These are phyloP conservation scores for Mormyrus hasselquistii DNA, from an alignment of 2,797 vertebrate species.

Conservation along the genomic window DNA sequence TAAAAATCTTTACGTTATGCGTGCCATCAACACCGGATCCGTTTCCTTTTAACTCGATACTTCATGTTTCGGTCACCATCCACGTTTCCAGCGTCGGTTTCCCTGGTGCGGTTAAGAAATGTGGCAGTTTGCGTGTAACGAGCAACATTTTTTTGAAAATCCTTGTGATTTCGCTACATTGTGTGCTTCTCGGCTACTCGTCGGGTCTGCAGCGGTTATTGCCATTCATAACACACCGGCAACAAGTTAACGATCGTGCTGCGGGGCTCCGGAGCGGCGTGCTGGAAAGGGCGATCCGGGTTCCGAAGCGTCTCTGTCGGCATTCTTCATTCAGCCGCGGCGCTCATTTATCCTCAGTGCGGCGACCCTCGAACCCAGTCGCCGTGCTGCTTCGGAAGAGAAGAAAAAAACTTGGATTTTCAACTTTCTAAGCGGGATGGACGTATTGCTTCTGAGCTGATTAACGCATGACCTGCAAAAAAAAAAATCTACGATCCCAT, in stretches of 20 bases:
- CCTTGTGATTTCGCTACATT: not conserved
- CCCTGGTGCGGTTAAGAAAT: not conserved
- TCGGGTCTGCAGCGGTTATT: not conserved
- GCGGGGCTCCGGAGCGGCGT: not conserved
- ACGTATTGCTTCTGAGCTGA: not conserved
- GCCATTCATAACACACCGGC: not conserved
- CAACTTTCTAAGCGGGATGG: constrained; percentile 31
- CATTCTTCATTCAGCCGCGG: not conserved
- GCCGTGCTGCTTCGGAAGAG: not conserved
- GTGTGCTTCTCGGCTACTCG: not conserved
- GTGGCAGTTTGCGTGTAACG: not conserved
- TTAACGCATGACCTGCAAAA: constrained; percentile 1
- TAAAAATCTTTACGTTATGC: not conserved
- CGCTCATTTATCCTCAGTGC: not conserved
- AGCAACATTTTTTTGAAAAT: not conserved
- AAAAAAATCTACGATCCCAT: not conserved
- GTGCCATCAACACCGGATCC: not conserved
- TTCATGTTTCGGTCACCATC: constrained; percentile 15
- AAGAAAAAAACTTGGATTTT: constrained; percentile 24
- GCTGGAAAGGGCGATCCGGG: not conserved
- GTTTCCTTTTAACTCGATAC: not conserved
- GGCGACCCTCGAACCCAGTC: not conserved
- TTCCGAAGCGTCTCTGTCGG: not conserved
- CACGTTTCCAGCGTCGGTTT: not conserved
- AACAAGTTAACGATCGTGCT: not conserved